These are phyloP conservation scores for Myotis lucifugus DNA, from an alignment of 2,113 vertebrate species.

Conservation along the genomic window DNA sequence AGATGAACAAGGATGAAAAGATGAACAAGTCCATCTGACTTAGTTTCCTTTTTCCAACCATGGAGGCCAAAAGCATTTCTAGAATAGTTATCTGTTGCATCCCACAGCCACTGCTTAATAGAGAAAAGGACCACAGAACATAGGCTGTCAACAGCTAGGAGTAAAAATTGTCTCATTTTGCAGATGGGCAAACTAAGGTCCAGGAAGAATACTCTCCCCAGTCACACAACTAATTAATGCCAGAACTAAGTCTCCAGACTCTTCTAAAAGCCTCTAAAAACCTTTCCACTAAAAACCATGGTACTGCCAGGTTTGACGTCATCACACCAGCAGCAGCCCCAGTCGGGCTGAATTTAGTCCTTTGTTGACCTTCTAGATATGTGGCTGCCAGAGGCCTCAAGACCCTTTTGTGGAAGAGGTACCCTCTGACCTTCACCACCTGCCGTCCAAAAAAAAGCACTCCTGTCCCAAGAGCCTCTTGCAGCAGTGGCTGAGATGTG, in stretches of 20 bases:
- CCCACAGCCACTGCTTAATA: background rate
- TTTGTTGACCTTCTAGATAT: slow-evolving; percentile 65
- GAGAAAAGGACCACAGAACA: slow-evolving; percentile 12
- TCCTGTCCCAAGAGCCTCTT: slow-evolving; percentile 60
- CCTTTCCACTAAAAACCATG: slow-evolving; percentile 30
- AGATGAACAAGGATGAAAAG: background rate
- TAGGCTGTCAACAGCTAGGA: background rate
- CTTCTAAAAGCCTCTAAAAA: slow-evolving; percentile 58
- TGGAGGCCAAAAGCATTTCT: slow-evolving; percentile 25
- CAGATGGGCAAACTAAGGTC: slow-evolving; percentile 45
- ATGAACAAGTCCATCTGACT: background rate
- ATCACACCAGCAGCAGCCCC: slow-evolving; percentile 44
- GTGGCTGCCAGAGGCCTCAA: slow-evolving; percentile 64
- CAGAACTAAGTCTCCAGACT: slow-evolving; percentile 30
- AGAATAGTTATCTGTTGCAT: background rate
- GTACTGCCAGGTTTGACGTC: slow-evolving; percentile 50
- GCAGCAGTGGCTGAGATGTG: background rate
- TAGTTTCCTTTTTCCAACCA: background rate
- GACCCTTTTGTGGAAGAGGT: slow-evolving; percentile 53
- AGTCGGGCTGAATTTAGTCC: slow-evolving; percentile 57
- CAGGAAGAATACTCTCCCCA: slow-evolving; percentile 27
- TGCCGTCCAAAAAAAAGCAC: slow-evolving; percentile 70
- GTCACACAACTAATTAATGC: slow-evolving; percentile 54
- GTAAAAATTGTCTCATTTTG: background rate
- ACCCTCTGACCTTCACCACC: slow-evolving; percentile 72